Percentiles rank a stretch among this genome's conserved stretches.
These are phyloP conservation scores for Micrasema minimum DNA, from an alignment of 1,140 invertebrate genomes.

Conservation along the genomic window DNA sequence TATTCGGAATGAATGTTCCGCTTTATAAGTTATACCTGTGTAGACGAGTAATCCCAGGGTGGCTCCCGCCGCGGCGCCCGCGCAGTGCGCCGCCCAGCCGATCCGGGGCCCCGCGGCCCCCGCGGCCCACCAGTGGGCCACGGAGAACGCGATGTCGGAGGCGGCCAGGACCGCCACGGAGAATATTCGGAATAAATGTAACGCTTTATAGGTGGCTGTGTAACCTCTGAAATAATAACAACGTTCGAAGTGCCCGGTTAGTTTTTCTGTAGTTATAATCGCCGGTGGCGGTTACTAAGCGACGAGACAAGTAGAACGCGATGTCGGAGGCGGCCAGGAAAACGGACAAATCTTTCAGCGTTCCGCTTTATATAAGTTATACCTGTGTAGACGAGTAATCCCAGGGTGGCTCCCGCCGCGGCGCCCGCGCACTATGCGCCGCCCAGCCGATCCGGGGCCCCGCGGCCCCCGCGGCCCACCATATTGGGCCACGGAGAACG, in stretches of 20 bases:
- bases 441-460: conserved; percentile 77
- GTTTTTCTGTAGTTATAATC: too few relatives aligned
- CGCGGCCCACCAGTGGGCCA: conserved; percentile 61
- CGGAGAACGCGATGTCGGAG: conserved; percentile 67
- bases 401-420: conserved; percentile 77
- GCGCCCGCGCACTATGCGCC: conserved; percentile 85
- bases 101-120: conserved; percentile 67
- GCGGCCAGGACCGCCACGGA: conserved; percentile 69
- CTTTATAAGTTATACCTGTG: too few relatives aligned
- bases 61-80: conserved; percentile 82
- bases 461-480: conserved; percentile 60
- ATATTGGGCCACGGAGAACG: conserved; percentile 67
- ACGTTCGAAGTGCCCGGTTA: too few relatives aligned
- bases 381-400: conserved; percentile 76
- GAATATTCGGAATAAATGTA: too few relatives aligned
- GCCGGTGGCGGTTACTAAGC: too few relatives aligned
- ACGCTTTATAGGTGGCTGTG: conserved; percentile 62
- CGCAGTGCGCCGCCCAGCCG: conserved; percentile 83
- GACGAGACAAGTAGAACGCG: too few relatives aligned
- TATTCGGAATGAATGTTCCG: too few relatives aligned
- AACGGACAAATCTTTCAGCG: too few relatives aligned
- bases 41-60: conserved; percentile 83
- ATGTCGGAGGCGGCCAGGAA: too few relatives aligned
- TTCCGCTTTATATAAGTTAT: too few relatives aligned
- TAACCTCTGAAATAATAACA: conserved; percentile 68